Percentiles rank a stretch among this genome's conserved stretches.
Conservation (phyloP, 2,888 invertebrate genomes). For the Beris chalybata region DNA sequence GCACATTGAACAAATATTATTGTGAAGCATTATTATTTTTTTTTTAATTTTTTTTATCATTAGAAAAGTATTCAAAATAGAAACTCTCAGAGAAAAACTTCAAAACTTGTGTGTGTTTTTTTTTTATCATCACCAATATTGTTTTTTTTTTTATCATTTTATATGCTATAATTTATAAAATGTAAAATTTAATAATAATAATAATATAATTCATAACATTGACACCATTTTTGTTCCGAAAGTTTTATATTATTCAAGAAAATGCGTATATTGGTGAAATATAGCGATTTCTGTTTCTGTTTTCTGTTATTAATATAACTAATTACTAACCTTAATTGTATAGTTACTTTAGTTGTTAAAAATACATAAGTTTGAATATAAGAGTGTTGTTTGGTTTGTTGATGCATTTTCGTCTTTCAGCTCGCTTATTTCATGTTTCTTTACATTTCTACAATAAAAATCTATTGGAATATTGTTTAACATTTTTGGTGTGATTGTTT, state of each 20-base stretch:
- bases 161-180: conserved; percentile 8
- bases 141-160: conserved; percentile 3
- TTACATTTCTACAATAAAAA: background rate
- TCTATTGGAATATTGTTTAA: no score
- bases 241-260: conserved; percentile 9
- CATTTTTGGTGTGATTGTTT: background rate
- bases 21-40: conserved; percentile 20
- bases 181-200: conserved; percentile 24
- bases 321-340: conserved; percentile 36
- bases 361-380: conserved; percentile 21
- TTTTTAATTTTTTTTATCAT: conserved; percentile 15
- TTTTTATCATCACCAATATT: conserved; percentile 34
- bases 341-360: conserved; percentile 22
- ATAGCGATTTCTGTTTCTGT: background rate
- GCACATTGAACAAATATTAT: conserved; percentile 36
- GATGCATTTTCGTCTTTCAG: conserved; percentile 4
- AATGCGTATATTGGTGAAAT: no score
- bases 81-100: conserved; percentile 39
- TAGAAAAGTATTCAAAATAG: conserved; percentile 41
- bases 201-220: conserved; percentile 35
- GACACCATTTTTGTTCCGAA: conserved; percentile 35
- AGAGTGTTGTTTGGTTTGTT: background rate
- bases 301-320: conserved; percentile 22
- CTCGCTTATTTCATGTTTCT: conserved; percentile 6
- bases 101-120: conserved; percentile 31